Evolutionary conservation across 2,113 vertebrate genomes (phyloP), one percentile per base, ranked within the genome.

Genomic region (Oreochromis aureus): DNA sequence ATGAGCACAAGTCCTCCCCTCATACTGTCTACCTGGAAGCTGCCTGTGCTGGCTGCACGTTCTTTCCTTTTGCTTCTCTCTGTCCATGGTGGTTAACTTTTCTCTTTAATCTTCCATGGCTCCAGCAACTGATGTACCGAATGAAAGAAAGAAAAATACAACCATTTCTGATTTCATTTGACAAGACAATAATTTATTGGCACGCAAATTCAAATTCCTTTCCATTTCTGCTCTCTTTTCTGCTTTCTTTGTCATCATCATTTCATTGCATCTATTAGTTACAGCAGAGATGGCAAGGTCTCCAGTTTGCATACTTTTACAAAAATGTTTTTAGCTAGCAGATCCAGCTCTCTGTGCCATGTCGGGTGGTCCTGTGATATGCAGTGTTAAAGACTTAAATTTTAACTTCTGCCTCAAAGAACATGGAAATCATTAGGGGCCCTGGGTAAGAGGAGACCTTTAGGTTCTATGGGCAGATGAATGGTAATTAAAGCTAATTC

Each of bases 361-460:
- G 27, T 73, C 51, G 19, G 84, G 78, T 85, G 76, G 89, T 61
- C 80, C 48, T 48, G 51, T 13, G 46, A 34, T 15, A 51, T 10
- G 12, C 22, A 24, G 83, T 46, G 58, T 81, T 32, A 18, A 81
- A 82, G 76, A 76, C 58, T 54, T 76, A 5, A 79, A 79, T 66
- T 71, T 87, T 34, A 80, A 48, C 87, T 91, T 88, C 69, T 59
- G 59, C 85, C 76, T 92, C 36, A 27, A 80, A 92, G 86, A 86
- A 90, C 83, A 89, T 95, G 93, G 93, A 94, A 90, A 80, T 91
- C 86, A 90, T 95, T 94, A 94, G 51, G 24, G n/a, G 69, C 55
- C 84, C 69, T 81, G 90, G 78, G 91, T 92, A 88, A 92, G 59
- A 91, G 30, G 84, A 93, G 91, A 92, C 87, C 81, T 91, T 83